Conservation (phyloP, 2,113 vertebrate species). For the Perca flavescens region DNA sequence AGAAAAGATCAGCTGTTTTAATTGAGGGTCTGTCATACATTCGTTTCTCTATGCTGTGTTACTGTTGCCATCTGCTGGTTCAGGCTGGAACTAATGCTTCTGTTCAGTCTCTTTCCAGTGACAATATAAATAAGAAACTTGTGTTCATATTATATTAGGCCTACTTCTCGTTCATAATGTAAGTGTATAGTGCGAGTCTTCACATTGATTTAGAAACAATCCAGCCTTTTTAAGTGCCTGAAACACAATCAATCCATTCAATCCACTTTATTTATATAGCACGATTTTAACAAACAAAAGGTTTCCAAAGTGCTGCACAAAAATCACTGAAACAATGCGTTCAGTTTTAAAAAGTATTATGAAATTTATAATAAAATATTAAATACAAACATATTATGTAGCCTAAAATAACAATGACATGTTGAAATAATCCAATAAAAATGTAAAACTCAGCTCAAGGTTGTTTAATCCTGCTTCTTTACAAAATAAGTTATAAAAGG, state of each 20-base stretch:
- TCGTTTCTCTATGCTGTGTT: neutral
- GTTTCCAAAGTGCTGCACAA: no score
- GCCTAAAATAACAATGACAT: neutral
- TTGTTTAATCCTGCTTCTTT: neutral
- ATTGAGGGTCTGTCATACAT: neutral
- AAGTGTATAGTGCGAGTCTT: neutral
- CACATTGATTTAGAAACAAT: neutral
- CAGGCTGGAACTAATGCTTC: neutral
- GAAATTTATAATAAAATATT: neutral
- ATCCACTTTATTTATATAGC: no score
- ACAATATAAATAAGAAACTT: neutral
- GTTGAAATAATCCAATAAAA: neutral
- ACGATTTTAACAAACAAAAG: no score
- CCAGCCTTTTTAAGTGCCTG: neutral
- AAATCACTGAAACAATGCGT: neutral
- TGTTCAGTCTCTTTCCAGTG: neutral
- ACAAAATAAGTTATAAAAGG: neutral
- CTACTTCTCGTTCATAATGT: neutral
- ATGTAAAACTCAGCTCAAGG: neutral
- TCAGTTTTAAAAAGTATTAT: neutral
- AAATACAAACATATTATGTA: neutral
- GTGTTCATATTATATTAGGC: neutral
- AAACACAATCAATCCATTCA: neutral
- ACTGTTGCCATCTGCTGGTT: constrained; percentile 60
- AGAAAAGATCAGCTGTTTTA: constrained; percentile 37